Evolutionary conservation across 2,888 invertebrate species (phyloP).

Genomic region (Miltochrista miniata): DNA sequence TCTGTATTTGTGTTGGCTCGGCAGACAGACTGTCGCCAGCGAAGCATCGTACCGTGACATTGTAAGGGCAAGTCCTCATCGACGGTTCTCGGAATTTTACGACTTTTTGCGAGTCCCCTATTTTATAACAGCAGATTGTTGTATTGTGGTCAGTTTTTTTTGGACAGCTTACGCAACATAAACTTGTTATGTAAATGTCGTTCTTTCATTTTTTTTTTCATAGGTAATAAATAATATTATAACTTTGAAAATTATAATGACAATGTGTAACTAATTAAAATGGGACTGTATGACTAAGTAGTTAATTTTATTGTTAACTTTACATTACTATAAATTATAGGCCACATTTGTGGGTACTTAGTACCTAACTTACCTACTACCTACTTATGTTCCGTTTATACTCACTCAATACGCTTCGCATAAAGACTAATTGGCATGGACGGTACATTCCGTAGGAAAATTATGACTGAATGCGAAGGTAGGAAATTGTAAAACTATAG

Average conservation of each 20-base stretch:
- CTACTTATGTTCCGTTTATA: too few relatives aligned
- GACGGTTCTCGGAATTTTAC: slow-evolving; percentile 8
- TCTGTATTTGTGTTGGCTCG: slow-evolving; percentile 7
- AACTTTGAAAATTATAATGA: background rate
- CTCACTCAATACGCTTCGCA: too few relatives aligned
- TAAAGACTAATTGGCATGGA: too few relatives aligned
- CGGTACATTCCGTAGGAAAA: too few relatives aligned
- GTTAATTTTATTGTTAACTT: background rate
- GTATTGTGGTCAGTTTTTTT: slow-evolving; percentile 13
- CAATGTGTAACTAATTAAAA: slow-evolving; percentile 2
- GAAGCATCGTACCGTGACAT: slow-evolving; percentile 18
- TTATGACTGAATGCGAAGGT: too few relatives aligned
- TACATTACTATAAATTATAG: too few relatives aligned
- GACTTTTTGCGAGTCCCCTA: slow-evolving; percentile 9
- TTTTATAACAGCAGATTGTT: slow-evolving; percentile 8
- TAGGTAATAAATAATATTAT: slow-evolving; percentile 1
- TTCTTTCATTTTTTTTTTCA: slow-evolving; percentile 1
- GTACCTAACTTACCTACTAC: too few relatives aligned
- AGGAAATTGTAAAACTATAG: too few relatives aligned
- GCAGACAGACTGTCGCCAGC: slow-evolving; percentile 21
- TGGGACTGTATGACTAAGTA: background rate
- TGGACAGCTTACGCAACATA: slow-evolving; percentile 3
- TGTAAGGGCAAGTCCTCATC: slow-evolving; percentile 11
- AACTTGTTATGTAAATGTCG: slow-evolving; percentile 13
- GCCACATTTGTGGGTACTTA: too few relatives aligned